Conservation (phyloP, 2,797 vertebrate species). For the Spinus olivaceus region DNA sequence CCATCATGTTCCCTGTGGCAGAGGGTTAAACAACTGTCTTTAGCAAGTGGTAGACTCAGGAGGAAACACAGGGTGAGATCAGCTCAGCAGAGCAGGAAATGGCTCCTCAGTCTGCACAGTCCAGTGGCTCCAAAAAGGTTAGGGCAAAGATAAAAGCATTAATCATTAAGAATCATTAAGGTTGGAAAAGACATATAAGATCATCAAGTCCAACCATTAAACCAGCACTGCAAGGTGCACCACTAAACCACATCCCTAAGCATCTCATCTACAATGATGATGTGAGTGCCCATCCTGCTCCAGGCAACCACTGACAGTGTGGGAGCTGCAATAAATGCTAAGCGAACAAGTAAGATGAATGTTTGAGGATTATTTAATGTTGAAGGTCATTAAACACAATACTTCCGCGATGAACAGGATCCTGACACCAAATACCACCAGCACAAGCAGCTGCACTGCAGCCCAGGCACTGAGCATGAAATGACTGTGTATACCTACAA, state of each 20-base stretch:
- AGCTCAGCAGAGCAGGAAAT: not conserved
- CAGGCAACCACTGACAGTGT: not conserved
- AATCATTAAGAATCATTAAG: not conserved
- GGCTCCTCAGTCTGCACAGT: not conserved
- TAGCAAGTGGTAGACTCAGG: not conserved
- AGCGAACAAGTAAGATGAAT: not conserved
- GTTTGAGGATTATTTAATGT: not conserved
- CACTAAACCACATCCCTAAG: not conserved
- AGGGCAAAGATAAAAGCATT: not conserved
- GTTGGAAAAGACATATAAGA: not conserved
- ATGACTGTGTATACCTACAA: not conserved
- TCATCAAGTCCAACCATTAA: not conserved
- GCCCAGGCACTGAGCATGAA: not conserved
- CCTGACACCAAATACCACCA: not conserved
- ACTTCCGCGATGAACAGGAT: not conserved
- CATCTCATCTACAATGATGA: not conserved
- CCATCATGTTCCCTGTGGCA: conserved; percentile 74
- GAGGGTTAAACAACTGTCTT: not conserved
- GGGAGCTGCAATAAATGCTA: not conserved
- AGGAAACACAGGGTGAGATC: not conserved
- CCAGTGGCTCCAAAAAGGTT: not conserved
- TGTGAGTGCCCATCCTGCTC: not conserved
- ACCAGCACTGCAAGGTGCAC: not conserved
- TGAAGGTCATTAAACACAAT: not conserved
- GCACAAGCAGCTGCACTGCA: not conserved